These are phyloP conservation scores for Thymallus thymallus DNA, from an alignment of 2,113 vertebrate genomes.

Conservation along the genomic window DNA sequence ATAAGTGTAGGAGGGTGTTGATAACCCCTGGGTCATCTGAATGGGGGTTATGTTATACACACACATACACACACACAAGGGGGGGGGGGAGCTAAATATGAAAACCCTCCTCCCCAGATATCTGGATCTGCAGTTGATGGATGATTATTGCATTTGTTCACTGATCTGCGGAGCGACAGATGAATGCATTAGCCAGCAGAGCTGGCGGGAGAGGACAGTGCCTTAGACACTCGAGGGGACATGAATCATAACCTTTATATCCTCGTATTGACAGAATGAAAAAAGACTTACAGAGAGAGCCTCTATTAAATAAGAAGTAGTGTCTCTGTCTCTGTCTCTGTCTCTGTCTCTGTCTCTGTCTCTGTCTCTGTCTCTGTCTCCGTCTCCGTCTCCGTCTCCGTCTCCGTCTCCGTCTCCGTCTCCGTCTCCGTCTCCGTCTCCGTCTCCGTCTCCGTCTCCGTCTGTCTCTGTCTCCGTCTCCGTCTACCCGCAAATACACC, in stretches of 20 bases:
- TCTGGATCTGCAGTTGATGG: conserved; percentile 52
- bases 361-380: too few relatives aligned
- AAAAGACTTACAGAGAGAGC: conserved; percentile 26
- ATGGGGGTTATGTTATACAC: neutral
- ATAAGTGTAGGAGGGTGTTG: neutral
- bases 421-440: too few relatives aligned
- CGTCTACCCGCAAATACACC: neutral
- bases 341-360: too few relatives aligned
- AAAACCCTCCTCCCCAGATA: conserved; percentile 39
- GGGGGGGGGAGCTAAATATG: conserved; percentile 51
- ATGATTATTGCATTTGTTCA: conserved; percentile 48
- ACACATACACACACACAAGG: neutral
- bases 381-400: too few relatives aligned
- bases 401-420: too few relatives aligned
- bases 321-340: conserved; percentile 31
- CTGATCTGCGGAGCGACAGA: conserved; percentile 52
- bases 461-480: too few relatives aligned
- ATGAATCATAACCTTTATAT: conserved; percentile 78
- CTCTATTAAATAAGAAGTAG: conserved; percentile 55
- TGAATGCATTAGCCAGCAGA: conserved; percentile 56
- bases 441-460: too few relatives aligned
- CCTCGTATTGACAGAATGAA: neutral
- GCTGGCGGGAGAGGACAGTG: conserved; percentile 32
- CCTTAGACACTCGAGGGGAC: conserved; percentile 30
- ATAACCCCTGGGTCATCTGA: conserved; percentile 18